These are phyloP conservation scores for Palythoa caribaeorum DNA, from an alignment of 92 coral and sea anemone genomes.

Conservation along the genomic window DNA sequence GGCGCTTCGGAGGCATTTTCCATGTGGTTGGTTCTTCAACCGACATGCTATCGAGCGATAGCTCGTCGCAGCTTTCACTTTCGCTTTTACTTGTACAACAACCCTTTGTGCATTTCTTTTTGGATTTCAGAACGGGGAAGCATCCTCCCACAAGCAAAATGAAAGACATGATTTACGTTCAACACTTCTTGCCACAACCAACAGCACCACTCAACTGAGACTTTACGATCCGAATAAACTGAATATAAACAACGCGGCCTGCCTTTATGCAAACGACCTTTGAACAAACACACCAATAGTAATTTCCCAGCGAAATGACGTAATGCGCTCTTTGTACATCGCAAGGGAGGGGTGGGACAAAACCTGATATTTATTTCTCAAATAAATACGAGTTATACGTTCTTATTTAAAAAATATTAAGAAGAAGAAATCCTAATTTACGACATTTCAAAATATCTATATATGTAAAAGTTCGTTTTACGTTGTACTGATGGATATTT, in stretches of 20 bases:
- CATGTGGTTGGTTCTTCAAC: constrained; percentile 83
- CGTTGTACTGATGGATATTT: background rate
- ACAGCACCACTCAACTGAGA: constrained; percentile 31
- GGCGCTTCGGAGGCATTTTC: constrained; percentile 86
- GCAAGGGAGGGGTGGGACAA: background rate
- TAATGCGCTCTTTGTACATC: background rate
- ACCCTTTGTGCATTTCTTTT: constrained; percentile 67
- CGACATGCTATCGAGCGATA: constrained; percentile 85
- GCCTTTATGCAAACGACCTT: constrained; percentile 29
- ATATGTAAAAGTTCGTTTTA: background rate
- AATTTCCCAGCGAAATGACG: constrained; percentile 37
- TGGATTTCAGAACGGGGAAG: constrained; percentile 69
- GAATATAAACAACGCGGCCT: constrained; percentile 23
- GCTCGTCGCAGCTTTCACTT: constrained; percentile 43
- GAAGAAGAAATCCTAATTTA: background rate
- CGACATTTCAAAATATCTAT: too few species aligned
- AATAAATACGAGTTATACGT: background rate
- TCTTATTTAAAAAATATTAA: background rate
- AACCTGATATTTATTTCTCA: too few species aligned
- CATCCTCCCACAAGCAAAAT: constrained; percentile 79
- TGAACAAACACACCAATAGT: constrained; percentile 38
- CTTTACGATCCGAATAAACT: background rate
- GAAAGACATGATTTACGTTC: constrained; percentile 50
- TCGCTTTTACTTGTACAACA: constrained; percentile 57
- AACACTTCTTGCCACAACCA: background rate